phyloP scores from a whole-genome alignment of 2,888 invertebrate species.

The Melangyna quadrimaculata region DNA sequence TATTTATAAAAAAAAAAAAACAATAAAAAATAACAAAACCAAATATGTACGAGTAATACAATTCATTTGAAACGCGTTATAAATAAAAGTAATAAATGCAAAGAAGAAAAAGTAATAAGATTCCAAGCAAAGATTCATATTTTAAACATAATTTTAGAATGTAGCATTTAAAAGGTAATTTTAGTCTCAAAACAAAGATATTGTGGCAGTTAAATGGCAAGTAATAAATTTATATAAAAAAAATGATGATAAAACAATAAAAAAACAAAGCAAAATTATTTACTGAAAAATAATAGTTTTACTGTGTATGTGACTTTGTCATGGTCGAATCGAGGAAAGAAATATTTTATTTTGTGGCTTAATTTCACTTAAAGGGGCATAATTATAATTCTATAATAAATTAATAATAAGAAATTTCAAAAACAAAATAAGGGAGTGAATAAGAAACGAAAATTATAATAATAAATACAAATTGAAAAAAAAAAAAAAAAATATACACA shows the following conservation, averaged over 20 bases:
- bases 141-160: constrained; percentile 15
- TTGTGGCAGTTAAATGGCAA: constrained; percentile 49
- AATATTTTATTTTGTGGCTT: constrained; percentile 46
- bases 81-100: constrained; percentile 33
- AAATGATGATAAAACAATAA: constrained; percentile 31
- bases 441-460: constrained; percentile 23
- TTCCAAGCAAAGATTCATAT: constrained; percentile 29
- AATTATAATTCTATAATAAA: constrained; percentile 38
- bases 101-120: constrained; percentile 23
- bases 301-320: constrained; percentile 41
- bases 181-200: constrained; percentile 65
- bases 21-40: constrained; percentile 26
- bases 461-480: constrained; percentile 49
- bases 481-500: constrained; percentile 38
- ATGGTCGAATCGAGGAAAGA: constrained; percentile 47
- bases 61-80: constrained; percentile 62
- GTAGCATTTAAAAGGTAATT: constrained; percentile 15
- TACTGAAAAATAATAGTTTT: constrained; percentile 24
- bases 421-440: constrained; percentile 45
- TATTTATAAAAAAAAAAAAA: constrained; percentile 43
- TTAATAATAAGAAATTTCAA: constrained; percentile 47
- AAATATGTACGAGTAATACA: constrained; percentile 46
- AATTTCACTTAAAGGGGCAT: constrained; percentile 30
- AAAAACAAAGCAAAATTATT: constrained; percentile 8
- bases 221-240: constrained; percentile 41